phyloP scores from a whole-genome alignment of 2,888 invertebrate genomes.

The Zonitis immaculata region DNA sequence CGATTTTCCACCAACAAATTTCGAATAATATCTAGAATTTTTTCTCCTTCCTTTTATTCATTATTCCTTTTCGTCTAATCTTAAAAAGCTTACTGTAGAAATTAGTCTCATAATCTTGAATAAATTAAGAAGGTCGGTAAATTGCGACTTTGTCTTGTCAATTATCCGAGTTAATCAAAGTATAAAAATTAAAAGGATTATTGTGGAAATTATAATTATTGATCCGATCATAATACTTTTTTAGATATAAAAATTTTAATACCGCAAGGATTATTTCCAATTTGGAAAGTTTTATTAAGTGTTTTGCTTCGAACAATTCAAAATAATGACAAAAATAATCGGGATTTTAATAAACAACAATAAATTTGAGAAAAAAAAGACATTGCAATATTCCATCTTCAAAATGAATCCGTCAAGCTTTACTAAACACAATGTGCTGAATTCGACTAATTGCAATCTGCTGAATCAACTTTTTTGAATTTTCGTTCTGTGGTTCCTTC shows the following conservation, averaged over 20 bases:
- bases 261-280: not conserved
- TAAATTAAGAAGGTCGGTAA: conserved; percentile 11
- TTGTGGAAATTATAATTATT: not conserved
- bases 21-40: conserved; percentile 27
- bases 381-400: not conserved
- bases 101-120: conserved; percentile 14
- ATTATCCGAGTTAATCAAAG: not conserved
- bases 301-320: not conserved
- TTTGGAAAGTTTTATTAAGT: not conserved
- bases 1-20: conserved; percentile 25
- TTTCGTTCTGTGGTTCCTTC: not conserved
- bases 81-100: conserved; percentile 10
- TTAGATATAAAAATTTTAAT: not conserved
- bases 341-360: not conserved
- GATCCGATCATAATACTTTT: not conserved
- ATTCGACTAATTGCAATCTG: conserved; percentile 2
- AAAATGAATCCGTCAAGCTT: not conserved
- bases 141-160: not conserved
- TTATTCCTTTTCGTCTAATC: conserved; percentile 6
- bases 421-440: not conserved
- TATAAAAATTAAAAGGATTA: not conserved
- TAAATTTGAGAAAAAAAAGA: not conserved
- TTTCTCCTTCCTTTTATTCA: no score
- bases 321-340: not conserved
- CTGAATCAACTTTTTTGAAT: not conserved